Conservation (phyloP, 2,113 vertebrate genomes). For the Haemorhous mexicanus region DNA sequence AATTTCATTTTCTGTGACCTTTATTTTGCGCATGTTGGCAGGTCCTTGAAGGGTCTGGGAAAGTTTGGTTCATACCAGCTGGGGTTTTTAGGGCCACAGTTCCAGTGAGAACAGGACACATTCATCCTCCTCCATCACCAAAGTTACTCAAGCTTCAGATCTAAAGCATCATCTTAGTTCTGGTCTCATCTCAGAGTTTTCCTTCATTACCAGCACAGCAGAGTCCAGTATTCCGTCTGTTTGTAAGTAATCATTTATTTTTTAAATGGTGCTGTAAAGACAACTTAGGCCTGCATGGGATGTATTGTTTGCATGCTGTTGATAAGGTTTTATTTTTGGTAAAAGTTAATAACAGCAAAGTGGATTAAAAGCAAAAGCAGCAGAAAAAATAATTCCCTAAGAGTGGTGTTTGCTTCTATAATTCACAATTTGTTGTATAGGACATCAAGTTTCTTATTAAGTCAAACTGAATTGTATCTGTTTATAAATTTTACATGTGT, state of each 20-base stretch:
- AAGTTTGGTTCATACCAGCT: neutral
- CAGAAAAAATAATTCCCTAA: neutral
- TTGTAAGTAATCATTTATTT: neutral
- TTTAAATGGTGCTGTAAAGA: neutral
- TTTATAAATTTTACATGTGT: neutral
- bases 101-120: neutral
- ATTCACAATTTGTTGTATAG: neutral
- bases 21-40: neutral
- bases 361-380: neutral
- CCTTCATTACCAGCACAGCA: neutral
- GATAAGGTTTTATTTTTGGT: neutral
- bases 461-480: neutral
- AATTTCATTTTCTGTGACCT: neutral
- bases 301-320: neutral
- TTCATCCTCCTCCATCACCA: neutral
- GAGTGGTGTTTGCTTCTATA: neutral
- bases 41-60: neutral
- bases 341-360: neutral
- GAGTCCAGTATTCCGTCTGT: neutral
- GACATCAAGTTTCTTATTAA: neutral
- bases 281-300: neutral
- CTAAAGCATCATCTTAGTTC: neutral
- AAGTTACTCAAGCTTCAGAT: neutral
- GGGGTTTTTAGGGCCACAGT: neutral
- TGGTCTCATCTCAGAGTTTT: neutral